phyloP scores from a whole-genome alignment of 2,888 invertebrate species.

The Ennomos fuscantarius region DNA sequence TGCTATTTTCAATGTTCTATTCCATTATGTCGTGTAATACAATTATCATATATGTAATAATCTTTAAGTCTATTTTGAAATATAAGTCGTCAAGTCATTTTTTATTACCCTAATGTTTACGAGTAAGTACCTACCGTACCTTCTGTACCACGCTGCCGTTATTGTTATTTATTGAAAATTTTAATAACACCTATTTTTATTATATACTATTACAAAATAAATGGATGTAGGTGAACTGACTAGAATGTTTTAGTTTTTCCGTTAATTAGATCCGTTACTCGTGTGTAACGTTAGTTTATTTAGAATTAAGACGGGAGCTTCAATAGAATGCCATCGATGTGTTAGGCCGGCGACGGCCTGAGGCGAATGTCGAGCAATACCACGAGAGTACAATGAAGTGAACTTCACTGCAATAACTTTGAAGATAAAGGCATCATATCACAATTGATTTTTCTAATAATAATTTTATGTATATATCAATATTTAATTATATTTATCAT shows the following conservation, averaged over 20 bases:
- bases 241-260: background rate
- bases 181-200: no score
- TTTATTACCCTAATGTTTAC: conserved; percentile 10
- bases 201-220: no score
- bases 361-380: conserved; percentile 68
- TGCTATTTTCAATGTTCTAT: no score
- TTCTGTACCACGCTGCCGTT: conserved; percentile 11
- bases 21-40: no score
- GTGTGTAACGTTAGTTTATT: background rate
- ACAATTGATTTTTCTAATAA: conserved; percentile 58
- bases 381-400: conserved; percentile 66
- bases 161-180: background rate
- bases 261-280: conserved; percentile 3
- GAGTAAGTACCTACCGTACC: conserved; percentile 16
- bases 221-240: no score
- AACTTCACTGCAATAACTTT: conserved; percentile 58
- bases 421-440: conserved; percentile 59
- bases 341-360: conserved; percentile 58
- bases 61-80: no score
- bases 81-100: background rate
- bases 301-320: no score
- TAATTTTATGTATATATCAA: conserved; percentile 60
- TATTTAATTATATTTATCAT: conserved; percentile 67
- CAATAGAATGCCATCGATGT: conserved; percentile 41
- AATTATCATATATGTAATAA: background rate